A percentile compares a stretch with the other conserved stretches of the same genome.
phyloP scores from a whole-genome alignment of 2,113 vertebrate species.

The Piliocolobus tephrosceles region DNA sequence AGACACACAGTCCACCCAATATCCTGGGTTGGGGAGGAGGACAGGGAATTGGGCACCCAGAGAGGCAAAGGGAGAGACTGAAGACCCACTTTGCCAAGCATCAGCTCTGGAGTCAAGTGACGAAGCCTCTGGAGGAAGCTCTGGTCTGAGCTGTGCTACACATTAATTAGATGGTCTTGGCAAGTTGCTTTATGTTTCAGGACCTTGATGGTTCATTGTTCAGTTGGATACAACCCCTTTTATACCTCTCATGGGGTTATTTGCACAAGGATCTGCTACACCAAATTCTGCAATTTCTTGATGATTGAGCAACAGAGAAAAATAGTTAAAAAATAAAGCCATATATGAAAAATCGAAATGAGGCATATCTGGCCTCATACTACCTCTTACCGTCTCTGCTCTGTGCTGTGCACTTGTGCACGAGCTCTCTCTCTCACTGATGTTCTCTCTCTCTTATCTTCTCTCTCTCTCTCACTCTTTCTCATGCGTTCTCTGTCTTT shows the following conservation, averaged over 20 bases:
- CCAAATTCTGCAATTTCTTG: background rate
- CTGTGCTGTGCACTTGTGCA: fast-evolving
- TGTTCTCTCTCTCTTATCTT: no score
- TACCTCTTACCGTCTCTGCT: background rate
- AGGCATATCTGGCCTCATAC: fast-evolving
- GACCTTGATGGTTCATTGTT: background rate
- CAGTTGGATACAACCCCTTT: background rate
- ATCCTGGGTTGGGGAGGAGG: background rate
- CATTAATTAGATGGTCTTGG: fast-evolving
- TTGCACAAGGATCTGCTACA: no score
- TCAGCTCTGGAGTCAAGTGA: background rate
- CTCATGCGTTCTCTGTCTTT: no score
- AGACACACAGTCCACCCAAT: background rate
- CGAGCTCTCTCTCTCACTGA: fast-evolving
- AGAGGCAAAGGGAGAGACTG: background rate
- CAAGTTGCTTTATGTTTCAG: background rate
- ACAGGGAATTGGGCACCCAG: background rate
- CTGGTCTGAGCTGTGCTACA: background rate
- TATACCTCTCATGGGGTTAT: background rate
- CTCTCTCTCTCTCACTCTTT: no score
- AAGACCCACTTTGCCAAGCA: background rate
- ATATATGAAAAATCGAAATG: fast-evolving
- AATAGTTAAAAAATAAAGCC: no score
- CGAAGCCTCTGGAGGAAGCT: fast-evolving
- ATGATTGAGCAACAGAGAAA: background rate